Evolutionary conservation across 2,113 vertebrate genomes (phyloP).

Genomic region (Asarcornis scutulata): DNA sequence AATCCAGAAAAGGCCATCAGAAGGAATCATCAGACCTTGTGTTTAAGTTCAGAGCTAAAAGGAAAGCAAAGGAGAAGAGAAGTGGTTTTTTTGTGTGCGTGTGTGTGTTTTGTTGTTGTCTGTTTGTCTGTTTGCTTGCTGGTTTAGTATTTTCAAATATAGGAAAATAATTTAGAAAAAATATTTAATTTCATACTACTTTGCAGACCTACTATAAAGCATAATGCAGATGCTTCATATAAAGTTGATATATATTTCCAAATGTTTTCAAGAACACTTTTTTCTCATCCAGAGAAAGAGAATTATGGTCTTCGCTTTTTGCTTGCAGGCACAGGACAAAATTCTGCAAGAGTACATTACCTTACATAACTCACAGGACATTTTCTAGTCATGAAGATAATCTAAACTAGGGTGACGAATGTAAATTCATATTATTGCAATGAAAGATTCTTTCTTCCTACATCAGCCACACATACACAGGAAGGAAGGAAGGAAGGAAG

Average conservation of each 20-base stretch:
- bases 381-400: not conserved
- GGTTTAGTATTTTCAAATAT: not conserved
- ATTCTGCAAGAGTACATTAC: not conserved
- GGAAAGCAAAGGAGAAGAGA: not conserved
- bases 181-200: not conserved
- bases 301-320: not conserved
- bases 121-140: not conserved
- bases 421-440: not conserved
- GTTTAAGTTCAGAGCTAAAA: not conserved
- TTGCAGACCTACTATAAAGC: not conserved
- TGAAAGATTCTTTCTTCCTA: not conserved
- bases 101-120: not conserved
- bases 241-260: not conserved
- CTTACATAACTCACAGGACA: not conserved
- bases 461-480: not conserved
- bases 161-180: not conserved
- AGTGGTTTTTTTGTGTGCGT: not conserved
- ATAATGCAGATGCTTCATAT: not conserved
- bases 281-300: not conserved
- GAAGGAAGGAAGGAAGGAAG: no score
- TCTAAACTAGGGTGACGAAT: not conserved
- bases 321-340: not conserved
- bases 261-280: not conserved
- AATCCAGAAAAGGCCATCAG: slow-evolving; percentile 67
- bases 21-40: slow-evolving; percentile 50